Base-by-base conservation (phyloP, 2,113 vertebrate species). In the Aleadryas rufinucha region DNA sequence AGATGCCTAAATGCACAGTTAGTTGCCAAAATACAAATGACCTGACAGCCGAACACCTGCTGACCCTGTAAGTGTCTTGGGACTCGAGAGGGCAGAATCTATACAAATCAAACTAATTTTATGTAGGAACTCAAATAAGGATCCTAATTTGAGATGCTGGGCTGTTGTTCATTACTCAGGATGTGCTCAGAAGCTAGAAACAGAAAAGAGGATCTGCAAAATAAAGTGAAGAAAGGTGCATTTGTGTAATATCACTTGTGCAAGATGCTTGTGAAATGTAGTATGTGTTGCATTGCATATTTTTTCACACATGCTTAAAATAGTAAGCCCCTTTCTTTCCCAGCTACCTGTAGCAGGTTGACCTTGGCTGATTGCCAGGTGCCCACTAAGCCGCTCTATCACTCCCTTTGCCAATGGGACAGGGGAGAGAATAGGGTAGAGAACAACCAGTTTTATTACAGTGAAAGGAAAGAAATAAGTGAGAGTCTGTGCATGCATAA, bases 181-280 rank as follows among this genome's bases (percentile, higher is more conserved):
- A 72, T 39, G 50, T 42, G 35, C 60, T 94, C 54, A 77, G 63
- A 66, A 95, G 65, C 23, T 59, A 90, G 71, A 80, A 94, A 83
- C 63, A 93, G 92, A 75, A 93, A 95, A 95, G 74, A 95, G 75
- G 81, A 83, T 94, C 66, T 94, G 81, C 41, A 91, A 65, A 66
- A 80, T 53, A 66, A 63, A n/a, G 37, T 72, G 45, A 44, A 91
- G 82, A 91, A 94, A 90, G 74, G 63, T 94, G 44, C 75, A n/a
- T 90, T 94, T 96, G 22, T 86, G 71, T 87, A 92, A 86, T 63
- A 60, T 17, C 24, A 11, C 60, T 96, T 93, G 54, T 56, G 90
- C 69, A 90, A 92, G 47, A 74, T n/a, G 52, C 90, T 94, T 88
- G 79, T 81, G 94, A 89, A 95, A 96, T 44, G 59, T 13, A 42